A percentile compares a stretch with the other conserved stretches of the same genome.
Conservation (phyloP, 2,113 vertebrate species). For the Rutilus rutilus region DNA sequence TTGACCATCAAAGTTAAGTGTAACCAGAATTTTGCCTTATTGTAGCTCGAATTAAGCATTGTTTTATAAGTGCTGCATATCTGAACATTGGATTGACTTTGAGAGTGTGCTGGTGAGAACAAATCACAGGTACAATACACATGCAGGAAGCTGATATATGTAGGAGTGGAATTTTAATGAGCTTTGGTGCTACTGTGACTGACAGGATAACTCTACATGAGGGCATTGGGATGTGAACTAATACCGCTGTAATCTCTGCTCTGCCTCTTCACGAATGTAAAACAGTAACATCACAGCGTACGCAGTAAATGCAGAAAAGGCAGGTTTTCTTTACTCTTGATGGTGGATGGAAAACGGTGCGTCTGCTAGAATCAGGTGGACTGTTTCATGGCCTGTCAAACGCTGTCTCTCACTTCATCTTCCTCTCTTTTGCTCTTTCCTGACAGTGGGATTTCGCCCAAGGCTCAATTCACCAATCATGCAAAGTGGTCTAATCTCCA, state of each 20-base stretch:
- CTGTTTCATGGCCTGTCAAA: background rate
- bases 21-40: background rate
- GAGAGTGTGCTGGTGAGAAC: background rate
- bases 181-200: conserved; percentile 6
- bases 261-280: conserved; percentile 4
- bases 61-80: background rate
- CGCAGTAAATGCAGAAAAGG: background rate
- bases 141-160: background rate
- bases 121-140: background rate
- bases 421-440: background rate
- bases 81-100: background rate
- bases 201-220: conserved; percentile 1
- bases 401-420: background rate
- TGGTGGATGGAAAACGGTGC: background rate
- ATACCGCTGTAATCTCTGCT: conserved; percentile 32
- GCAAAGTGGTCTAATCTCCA: conserved; percentile 4
- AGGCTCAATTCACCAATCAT: background rate
- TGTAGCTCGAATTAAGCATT: background rate
- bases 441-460: background rate
- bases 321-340: background rate
- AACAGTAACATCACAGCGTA: background rate
- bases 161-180: conserved; percentile 26
- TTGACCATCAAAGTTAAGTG: too few species aligned
- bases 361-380: background rate
- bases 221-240: conserved; percentile 26